Evolutionary conservation across 2,113 vertebrate species (phyloP).

Genomic region (Psittacus erithacus): DNA sequence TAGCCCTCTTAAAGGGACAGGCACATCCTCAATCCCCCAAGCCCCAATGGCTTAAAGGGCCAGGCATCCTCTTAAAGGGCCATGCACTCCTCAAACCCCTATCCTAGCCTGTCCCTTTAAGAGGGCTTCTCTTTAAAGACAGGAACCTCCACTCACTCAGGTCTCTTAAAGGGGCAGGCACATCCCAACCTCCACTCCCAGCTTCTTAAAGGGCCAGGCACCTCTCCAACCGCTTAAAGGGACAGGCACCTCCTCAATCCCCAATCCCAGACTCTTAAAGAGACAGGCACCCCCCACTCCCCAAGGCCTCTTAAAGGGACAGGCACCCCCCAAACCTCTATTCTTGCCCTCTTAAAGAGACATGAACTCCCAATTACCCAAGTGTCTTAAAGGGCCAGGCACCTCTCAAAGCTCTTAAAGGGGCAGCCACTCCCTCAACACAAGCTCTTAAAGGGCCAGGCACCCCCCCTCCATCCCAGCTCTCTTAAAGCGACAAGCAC

Average conservation of each 20-base stretch:
- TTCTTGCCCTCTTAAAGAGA: no score
- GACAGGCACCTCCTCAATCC: neutral
- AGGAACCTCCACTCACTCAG: no score
- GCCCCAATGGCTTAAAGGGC: no score
- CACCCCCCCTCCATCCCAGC: neutral
- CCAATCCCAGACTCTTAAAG: neutral
- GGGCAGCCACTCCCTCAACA: neutral
- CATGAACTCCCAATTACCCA: no score
- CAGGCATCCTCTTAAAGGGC: neutral
- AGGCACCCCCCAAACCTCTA: no score
- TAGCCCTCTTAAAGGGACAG: no score
- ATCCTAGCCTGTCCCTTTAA: no score
- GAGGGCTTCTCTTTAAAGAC: no score
- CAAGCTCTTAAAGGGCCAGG: neutral
- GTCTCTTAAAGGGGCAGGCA: neutral
- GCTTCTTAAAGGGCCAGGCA: neutral
- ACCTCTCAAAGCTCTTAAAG: neutral
- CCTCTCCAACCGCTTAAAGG: neutral
- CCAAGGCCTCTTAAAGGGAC: neutral
- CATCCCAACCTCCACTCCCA: neutral
- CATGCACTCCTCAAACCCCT: no score
- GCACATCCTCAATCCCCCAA: no score
- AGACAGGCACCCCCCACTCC: neutral
- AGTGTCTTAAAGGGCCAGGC: neutral
- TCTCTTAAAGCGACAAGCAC: neutral